Base-by-base conservation (phyloP, 2,888 invertebrate genomes). In the Acleris emargana region DNA sequence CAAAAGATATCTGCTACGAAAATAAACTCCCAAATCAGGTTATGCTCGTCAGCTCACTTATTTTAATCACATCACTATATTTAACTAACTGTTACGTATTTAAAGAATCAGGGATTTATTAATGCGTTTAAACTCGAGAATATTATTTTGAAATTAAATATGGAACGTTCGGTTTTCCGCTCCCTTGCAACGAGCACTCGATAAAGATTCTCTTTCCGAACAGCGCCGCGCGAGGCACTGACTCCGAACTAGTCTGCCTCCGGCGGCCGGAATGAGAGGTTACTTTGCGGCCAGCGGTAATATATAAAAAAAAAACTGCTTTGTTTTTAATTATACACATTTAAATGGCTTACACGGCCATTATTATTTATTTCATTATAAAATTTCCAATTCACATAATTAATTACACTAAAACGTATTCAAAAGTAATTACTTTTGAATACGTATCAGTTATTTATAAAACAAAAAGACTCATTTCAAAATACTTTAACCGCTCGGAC, bases 201-300 rank as follows among this genome's bases (percentile, higher is more conserved):
- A 60, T 67, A 73, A 69, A 69, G 64, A 72, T 67, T 71, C 73
- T 70, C 69, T 68, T 70, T 71, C 67, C 62, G 68, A 72, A 76
- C 70, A 71, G 66, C 61, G 42, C 59, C 64, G 63, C 63, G 67
- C 70, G 68, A 68, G 72, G 68, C 67, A 67, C 68, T 64, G 69
- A 68, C 69, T 67, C 69, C 64, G 67, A 69, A 71, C 72, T 71
- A 71, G 69, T 71, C 68, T 58, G 59, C 58, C 61, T 67, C 67
- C 60, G 67, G 62, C 68, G 60, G 67, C 68, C 61, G 68, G 64
- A 68, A 69, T 63, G 70, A 68, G 68, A 68, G 69, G 68, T 68
- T 68, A 60, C 64, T 62, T 57, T 58, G 59, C 49, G 59, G 57
- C 53, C 62, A 13, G 38, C 63, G 63, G 57, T 69, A 69, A 64